Conservation (phyloP, 2,113 vertebrate species). For the Peucedramus taeniatus region DNA sequence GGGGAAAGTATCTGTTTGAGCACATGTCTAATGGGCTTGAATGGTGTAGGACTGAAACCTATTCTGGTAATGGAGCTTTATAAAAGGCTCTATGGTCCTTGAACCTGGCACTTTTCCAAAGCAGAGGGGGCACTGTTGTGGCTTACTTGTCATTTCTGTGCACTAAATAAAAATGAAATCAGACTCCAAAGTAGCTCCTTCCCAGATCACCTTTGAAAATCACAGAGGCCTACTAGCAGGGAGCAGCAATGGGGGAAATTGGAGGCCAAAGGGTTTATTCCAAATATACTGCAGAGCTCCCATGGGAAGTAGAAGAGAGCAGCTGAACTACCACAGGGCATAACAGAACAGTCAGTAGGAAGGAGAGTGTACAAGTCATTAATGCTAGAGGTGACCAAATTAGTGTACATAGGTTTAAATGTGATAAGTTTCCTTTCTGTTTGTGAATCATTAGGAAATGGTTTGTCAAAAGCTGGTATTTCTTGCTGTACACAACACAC, state of each 20-base stretch:
- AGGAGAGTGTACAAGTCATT: not conserved
- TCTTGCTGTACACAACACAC: not conserved
- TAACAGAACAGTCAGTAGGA: not conserved
- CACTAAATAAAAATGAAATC: not conserved
- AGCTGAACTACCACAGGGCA: not conserved
- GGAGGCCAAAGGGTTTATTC: not conserved
- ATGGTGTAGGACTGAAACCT: not conserved
- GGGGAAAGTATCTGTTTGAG: conserved; percentile 23
- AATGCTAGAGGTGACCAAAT: not conserved
- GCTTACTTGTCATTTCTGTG: not conserved
- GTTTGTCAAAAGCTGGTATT: not conserved
- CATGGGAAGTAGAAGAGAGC: not conserved
- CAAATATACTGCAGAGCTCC: not conserved
- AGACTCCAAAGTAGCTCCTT: not conserved
- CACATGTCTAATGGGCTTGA: not conserved
- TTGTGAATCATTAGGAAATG: not conserved
- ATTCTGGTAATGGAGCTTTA: not conserved
- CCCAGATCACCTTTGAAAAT: conserved; percentile 1
- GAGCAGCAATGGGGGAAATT: not conserved
- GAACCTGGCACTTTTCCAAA: not conserved
- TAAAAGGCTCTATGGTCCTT: not conserved
- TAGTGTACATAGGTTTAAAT: not conserved
- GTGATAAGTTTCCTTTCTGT: not conserved
- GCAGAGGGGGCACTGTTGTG: not conserved
- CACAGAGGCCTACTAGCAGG: not conserved